phyloP scores from a whole-genome alignment of 2,888 invertebrate species.

The Nipponacmea schrenckii region DNA sequence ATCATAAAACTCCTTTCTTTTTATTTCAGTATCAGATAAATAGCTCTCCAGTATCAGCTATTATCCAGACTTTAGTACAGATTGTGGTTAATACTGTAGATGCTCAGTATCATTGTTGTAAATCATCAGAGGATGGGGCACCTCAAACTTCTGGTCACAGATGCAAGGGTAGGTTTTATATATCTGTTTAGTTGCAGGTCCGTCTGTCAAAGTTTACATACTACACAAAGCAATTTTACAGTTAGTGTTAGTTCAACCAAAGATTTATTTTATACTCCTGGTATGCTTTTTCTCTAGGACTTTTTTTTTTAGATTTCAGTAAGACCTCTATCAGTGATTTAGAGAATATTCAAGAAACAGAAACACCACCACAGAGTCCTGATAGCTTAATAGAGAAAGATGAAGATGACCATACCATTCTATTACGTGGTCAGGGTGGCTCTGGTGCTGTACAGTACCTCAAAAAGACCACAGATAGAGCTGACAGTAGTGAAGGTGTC shows the following conservation, averaged over 20 bases:
- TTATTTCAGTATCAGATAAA: conserved; percentile 63
- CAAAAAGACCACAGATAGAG: conserved; percentile 36
- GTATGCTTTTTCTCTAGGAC: neutral
- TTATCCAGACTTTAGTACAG: conserved; percentile 80
- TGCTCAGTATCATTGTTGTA: conserved; percentile 90
- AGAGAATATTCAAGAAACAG: conserved; percentile 68
- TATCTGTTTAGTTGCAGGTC: neutral
- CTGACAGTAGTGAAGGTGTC: conserved; percentile 38
- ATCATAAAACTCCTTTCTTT: too few relatives aligned
- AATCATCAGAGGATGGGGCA: conserved; percentile 73
- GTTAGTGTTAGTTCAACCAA: neutral
- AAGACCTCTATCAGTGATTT: conserved; percentile 68
- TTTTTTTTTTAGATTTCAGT: conserved; percentile 62
- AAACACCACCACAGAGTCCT: conserved; percentile 67
- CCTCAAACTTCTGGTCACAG: conserved; percentile 62
- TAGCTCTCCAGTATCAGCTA: conserved; percentile 59
- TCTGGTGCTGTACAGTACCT: conserved; percentile 44
- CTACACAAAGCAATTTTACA: neutral
- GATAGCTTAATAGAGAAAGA: conserved; percentile 34
- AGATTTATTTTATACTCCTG: neutral
- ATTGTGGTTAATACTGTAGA: conserved; percentile 93
- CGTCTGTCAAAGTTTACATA: neutral
- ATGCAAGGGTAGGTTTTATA: conserved; percentile 55
- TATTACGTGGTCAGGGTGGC: conserved; percentile 31
- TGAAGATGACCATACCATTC: conserved; percentile 34